Evolutionary conservation across 2,888 invertebrate species (phyloP).

Genomic region (Thymelicus lineola): DNA sequence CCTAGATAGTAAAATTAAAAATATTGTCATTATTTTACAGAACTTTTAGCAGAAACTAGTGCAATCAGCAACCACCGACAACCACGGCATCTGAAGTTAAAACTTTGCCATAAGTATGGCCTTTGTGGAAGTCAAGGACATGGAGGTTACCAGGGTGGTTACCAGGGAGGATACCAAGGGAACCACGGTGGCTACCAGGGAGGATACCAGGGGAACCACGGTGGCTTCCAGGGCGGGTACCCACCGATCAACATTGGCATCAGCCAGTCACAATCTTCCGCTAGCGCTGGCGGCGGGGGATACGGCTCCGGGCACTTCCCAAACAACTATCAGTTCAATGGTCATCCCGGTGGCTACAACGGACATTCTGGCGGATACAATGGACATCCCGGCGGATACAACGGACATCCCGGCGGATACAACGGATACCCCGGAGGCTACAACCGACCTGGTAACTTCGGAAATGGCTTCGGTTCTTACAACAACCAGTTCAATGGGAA

Average conservation of each 20-base stretch:
- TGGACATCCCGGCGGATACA: constrained; percentile 45
- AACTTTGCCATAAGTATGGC: constrained; percentile 64
- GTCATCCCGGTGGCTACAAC: constrained; percentile 45
- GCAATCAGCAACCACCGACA: constrained; percentile 48
- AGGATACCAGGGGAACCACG: constrained; percentile 39
- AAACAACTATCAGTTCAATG: constrained; percentile 47
- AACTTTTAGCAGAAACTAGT: constrained; percentile 44
- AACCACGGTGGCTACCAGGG: constrained; percentile 49
- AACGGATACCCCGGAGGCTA: constrained; percentile 45
- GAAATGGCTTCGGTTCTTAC: constrained; percentile 62
- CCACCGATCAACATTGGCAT: constrained; percentile 76
- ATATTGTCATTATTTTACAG: constrained; percentile 1
- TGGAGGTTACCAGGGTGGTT: constrained; percentile 46
- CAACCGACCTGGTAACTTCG: constrained; percentile 58
- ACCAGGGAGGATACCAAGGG: constrained; percentile 42
- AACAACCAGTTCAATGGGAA: constrained; percentile 78
- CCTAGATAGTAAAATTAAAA: no score
- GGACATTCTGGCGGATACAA: constrained; percentile 44
- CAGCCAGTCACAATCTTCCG: constrained; percentile 75
- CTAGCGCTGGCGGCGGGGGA: constrained; percentile 69
- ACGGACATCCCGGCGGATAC: constrained; percentile 44
- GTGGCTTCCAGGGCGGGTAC: constrained; percentile 48
- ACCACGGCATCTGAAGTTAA: constrained; percentile 59
- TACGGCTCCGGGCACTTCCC: constrained; percentile 56
- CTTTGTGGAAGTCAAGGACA: constrained; percentile 54